phyloP scores from a whole-genome alignment of 2,113 vertebrate genomes.

The Gadus macrocephalus region DNA sequence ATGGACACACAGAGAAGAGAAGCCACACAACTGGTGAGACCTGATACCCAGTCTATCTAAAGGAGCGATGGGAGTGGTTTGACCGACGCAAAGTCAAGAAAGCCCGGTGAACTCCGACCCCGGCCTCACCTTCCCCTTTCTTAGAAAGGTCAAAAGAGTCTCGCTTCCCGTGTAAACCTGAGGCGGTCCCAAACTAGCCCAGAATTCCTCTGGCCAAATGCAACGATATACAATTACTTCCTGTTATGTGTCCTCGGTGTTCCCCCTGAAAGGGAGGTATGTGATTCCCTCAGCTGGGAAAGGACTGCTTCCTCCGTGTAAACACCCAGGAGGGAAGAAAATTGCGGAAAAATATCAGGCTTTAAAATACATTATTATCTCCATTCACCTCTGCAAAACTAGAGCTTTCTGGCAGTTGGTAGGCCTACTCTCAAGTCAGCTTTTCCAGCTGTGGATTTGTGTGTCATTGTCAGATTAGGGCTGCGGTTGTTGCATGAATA shows the following conservation, averaged over 20 bases:
- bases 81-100: conserved; percentile 12
- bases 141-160: conserved; percentile 47
- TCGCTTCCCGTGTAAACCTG: conserved; percentile 35
- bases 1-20: conserved; percentile 46
- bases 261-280: conserved; percentile 39
- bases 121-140: conserved; percentile 37
- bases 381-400: conserved; percentile 40
- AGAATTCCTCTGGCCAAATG: conserved; percentile 32
- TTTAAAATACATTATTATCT: conserved; percentile 21
- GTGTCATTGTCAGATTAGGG: conserved; percentile 60
- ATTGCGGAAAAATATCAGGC: conserved; percentile 16
- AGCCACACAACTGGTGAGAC: conserved; percentile 54
- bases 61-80: conserved; percentile 20
- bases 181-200: conserved; percentile 28
- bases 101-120: conserved; percentile 41
- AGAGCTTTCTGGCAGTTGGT: conserved; percentile 43
- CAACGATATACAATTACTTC: too few species aligned
- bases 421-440: conserved; percentile 23
- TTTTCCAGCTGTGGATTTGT: conserved; percentile 31
- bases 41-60: conserved; percentile 53
- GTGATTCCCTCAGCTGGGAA: conserved; percentile 35
- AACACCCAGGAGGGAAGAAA: conserved; percentile 36
- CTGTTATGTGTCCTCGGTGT: conserved; percentile 28
- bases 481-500: conserved; percentile 49
- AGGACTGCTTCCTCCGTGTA: conserved; percentile 28